Percentiles rank a stretch among this genome's conserved stretches.
Conservation (phyloP, 2,888 invertebrate genomes). For the Oligia latruncula region DNA sequence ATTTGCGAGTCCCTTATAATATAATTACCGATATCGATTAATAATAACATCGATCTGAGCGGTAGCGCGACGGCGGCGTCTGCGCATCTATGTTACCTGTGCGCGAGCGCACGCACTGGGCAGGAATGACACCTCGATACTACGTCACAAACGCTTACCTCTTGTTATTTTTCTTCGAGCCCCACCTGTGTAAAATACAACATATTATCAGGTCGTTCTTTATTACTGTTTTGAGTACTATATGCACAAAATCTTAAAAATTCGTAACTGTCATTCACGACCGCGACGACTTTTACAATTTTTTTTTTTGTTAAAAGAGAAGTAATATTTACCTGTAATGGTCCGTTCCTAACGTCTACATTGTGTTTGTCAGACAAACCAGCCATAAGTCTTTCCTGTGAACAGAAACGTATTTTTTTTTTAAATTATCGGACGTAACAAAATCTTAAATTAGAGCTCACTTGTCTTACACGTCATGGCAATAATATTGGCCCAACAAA, state of each 20-base stretch:
- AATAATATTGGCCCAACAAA: constrained; percentile 56
- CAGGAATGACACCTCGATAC: constrained; percentile 78
- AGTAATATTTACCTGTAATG: constrained; percentile 79
- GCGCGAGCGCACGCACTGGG: constrained; percentile 64
- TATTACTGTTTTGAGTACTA: not conserved
- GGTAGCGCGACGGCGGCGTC: constrained; percentile 52
- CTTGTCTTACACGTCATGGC: not conserved
- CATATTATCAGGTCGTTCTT: not conserved
- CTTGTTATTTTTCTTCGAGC: constrained; percentile 90
- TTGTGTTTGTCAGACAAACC: constrained; percentile 83
- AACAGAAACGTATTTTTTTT: constrained; percentile 39
- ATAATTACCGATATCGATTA: constrained; percentile 61
- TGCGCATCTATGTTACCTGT: constrained; percentile 69
- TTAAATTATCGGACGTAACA: not conserved
- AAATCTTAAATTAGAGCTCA: not conserved
- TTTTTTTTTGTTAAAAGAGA: not conserved
- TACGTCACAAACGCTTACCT: constrained; percentile 73
- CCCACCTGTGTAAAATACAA: constrained; percentile 81
- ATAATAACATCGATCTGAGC: constrained; percentile 58
- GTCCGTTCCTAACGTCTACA: constrained; percentile 84
- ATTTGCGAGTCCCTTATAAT: constrained; percentile 63
- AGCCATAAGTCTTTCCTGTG: constrained; percentile 87
- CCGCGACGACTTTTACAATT: not conserved
- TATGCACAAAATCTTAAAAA: not conserved
- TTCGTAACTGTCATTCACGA: not conserved